These are phyloP conservation scores for Aplysina aerophoba DNA, from an alignment of 37 sponge, comb jelly and placozoan species.

Conservation along the genomic window DNA sequence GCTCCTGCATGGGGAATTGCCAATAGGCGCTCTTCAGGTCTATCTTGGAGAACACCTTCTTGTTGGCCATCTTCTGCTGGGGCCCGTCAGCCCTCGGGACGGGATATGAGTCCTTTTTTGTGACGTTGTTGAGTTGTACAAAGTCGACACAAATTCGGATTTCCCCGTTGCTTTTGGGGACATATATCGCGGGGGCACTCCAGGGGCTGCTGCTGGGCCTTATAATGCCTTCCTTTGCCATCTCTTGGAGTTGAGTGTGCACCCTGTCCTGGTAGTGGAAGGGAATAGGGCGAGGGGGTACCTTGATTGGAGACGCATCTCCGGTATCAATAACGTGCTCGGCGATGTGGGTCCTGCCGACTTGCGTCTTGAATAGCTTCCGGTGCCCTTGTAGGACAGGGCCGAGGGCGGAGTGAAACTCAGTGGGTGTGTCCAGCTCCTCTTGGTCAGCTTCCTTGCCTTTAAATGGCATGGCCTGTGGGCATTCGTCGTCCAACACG, in stretches of 20 bases:
- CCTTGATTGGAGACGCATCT: slow-evolving; percentile 12
- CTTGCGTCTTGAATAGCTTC: not conserved
- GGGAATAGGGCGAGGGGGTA: slow-evolving; percentile 17
- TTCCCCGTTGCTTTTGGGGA: slow-evolving; percentile 3
- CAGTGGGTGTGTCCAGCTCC: slow-evolving; percentile 1
- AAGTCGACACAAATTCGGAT: slow-evolving; percentile 16
- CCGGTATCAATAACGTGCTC: not conserved
- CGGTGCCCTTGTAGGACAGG: not conserved
- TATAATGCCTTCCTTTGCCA: not conserved
- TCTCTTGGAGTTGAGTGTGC: not conserved
- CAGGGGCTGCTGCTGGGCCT: not conserved
- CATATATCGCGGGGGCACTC: not conserved
- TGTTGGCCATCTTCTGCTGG: slow-evolving; percentile 1
- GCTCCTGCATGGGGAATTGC: slow-evolving; percentile 2
- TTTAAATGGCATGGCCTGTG: not conserved
- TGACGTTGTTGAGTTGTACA: slow-evolving; percentile 17
- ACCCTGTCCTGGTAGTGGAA: slow-evolving; percentile 23
- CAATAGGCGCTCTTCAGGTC: slow-evolving; percentile 8
- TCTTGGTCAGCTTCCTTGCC: not conserved
- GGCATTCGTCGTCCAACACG: not conserved
- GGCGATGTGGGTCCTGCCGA: slow-evolving; percentile 1
- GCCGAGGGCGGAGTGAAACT: not conserved
- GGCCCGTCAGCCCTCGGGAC: slow-evolving; percentile 14
- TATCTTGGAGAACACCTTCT: slow-evolving; percentile 9
- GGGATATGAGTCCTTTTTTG: slow-evolving; percentile 23